phyloP scores from a whole-genome alignment of 2,888 invertebrate species.

The Drosophila austrosaltans region DNA sequence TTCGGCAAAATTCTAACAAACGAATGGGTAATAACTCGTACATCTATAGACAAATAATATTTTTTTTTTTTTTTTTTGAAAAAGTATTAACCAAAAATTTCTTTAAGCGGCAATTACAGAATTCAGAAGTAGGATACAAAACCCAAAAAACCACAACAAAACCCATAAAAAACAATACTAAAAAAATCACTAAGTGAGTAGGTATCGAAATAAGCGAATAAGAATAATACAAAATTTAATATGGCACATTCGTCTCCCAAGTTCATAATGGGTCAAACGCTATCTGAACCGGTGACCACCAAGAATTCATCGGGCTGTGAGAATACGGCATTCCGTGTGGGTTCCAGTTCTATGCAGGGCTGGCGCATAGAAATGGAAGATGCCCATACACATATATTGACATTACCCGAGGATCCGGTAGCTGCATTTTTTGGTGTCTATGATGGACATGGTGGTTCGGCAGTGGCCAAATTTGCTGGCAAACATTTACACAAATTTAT shows the following conservation, averaged over 20 bases:
- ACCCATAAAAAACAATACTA: not conserved
- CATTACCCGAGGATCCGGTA: slow-evolving; percentile 95
- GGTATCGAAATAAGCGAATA: not conserved
- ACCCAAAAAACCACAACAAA: not conserved
- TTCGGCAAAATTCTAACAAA: slow-evolving; percentile 39
- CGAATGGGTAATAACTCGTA: not conserved
- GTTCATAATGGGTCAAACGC: slow-evolving; percentile 94
- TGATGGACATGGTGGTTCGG: slow-evolving; percentile 89
- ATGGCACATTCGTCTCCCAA: slow-evolving; percentile 8
- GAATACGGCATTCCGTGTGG: slow-evolving; percentile 88
- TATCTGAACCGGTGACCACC: slow-evolving; percentile 97
- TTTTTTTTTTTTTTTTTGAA: not conserved
- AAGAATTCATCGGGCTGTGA: slow-evolving; percentile 93
- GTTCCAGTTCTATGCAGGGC: slow-evolving; percentile 99
- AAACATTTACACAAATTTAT: slow-evolving; percentile 97
- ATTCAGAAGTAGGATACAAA: not conserved
- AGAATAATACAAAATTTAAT: not conserved
- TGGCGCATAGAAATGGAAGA: slow-evolving; percentile 99
- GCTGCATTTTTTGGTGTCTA: slow-evolving; percentile 98
- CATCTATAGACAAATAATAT: not conserved
- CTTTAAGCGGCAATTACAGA: not conserved
- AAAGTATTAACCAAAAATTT: not conserved
- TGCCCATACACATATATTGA: slow-evolving; percentile 97
- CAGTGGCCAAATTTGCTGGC: slow-evolving; percentile 97
- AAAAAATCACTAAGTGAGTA: slow-evolving; percentile 40